Conservation (phyloP, 2,113 vertebrate genomes). For the Osmerus eperlanus region DNA sequence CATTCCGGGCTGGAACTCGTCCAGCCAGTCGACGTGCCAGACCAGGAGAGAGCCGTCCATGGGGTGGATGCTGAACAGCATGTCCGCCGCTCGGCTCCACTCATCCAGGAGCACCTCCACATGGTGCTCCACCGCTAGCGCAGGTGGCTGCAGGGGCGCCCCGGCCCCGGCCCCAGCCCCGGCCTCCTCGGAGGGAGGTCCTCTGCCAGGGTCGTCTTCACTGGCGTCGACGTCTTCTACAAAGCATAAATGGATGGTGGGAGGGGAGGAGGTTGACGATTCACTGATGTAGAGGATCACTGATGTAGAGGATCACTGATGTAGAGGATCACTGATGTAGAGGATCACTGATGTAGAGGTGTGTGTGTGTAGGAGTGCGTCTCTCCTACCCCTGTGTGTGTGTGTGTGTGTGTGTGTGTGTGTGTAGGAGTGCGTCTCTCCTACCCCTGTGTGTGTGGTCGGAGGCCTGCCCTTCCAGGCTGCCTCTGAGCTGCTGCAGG, state of each 20-base stretch:
- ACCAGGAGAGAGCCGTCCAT: constrained; percentile 94
- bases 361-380: too few relatives aligned
- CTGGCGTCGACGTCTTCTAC: constrained; percentile 45
- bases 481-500: constrained; percentile 85
- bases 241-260: background rate
- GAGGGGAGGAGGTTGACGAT: background rate
- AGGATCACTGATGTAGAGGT: too few relatives aligned
- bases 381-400: too few relatives aligned
- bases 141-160: constrained; percentile 64
- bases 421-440: too few relatives aligned
- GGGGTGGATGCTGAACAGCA: constrained; percentile 98
- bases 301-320: too few relatives aligned
- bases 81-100: constrained; percentile 95
- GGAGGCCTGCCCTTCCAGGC: constrained; percentile 73
- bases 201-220: background rate
- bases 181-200: background rate
- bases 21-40: constrained; percentile 97
- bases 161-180: constrained; percentile 4
- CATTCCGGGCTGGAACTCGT: constrained; percentile 98
- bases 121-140: constrained; percentile 86
- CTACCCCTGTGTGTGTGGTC: too few relatives aligned
- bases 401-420: too few relatives aligned
- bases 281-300: too few relatives aligned
- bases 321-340: too few relatives aligned
- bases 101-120: constrained; percentile 88